Conservation (phyloP, 2,888 invertebrate species). For the Patella depressa region DNA sequence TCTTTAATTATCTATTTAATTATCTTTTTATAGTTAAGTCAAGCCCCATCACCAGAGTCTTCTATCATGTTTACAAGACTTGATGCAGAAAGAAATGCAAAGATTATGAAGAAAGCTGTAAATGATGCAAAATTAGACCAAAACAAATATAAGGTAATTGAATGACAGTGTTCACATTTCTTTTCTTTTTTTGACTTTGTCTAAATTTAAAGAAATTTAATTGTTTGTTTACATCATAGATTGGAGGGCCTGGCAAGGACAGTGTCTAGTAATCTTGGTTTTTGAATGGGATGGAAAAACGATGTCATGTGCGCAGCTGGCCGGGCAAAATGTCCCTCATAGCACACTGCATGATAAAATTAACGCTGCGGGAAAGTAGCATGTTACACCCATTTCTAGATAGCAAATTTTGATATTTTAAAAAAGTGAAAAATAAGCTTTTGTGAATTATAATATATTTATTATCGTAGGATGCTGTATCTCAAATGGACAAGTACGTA, state of each 20-base stretch:
- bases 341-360: too few relatives aligned
- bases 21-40: constrained; percentile 26
- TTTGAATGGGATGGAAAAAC: too few relatives aligned
- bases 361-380: too few relatives aligned
- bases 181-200: neutral
- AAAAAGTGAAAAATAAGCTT: too few relatives aligned
- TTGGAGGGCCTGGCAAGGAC: too few relatives aligned
- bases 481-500: constrained; percentile 69
- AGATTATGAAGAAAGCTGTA: constrained; percentile 68
- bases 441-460: neutral
- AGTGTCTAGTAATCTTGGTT: too few relatives aligned
- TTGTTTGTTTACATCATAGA: too few relatives aligned
- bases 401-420: too few relatives aligned
- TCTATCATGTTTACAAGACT: constrained; percentile 69
- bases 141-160: constrained; percentile 46
- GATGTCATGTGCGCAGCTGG: too few relatives aligned
- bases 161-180: neutral
- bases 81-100: constrained; percentile 69
- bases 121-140: constrained; percentile 54
- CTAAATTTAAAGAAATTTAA: too few relatives aligned
- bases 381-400: too few relatives aligned
- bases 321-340: too few relatives aligned
- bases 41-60: constrained; percentile 47
- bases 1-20: neutral
- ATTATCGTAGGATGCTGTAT: constrained; percentile 59